Conservation (phyloP, 2,797 vertebrate species). For the Acridotheres tristis region DNA sequence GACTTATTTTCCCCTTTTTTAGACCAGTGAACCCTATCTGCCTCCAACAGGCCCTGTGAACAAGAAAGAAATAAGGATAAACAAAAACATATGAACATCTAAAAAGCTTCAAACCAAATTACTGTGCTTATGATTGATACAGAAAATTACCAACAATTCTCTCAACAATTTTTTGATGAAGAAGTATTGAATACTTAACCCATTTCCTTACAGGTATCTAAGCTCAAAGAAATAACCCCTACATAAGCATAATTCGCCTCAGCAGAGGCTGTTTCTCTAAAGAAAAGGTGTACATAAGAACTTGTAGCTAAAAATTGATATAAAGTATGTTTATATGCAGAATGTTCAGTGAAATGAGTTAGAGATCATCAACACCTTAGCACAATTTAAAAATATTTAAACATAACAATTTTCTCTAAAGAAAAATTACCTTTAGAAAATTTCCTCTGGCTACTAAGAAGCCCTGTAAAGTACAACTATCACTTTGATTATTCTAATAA, state of each 20-base stretch:
- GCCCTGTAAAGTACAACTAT: neutral
- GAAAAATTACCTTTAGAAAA: neutral
- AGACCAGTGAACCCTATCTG: neutral
- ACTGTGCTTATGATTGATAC: neutral
- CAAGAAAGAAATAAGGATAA: neutral
- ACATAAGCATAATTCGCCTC: neutral
- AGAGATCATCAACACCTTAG: neutral
- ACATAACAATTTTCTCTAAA: neutral
- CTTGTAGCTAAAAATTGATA: neutral
- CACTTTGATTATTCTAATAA: neutral
- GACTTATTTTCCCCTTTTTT: neutral
- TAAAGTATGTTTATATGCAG: neutral
- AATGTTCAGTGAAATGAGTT: neutral
- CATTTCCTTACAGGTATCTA: neutral
- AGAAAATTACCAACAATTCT: neutral
- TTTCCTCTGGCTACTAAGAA: neutral
- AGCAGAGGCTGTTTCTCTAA: neutral
- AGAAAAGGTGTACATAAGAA: neutral
- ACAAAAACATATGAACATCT: neutral
- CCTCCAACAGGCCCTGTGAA: neutral
- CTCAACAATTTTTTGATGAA: neutral
- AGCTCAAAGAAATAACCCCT: neutral
- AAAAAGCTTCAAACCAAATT: neutral
- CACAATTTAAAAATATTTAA: neutral
- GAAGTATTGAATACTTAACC: neutral